phyloP scores from a whole-genome alignment of 2,113 vertebrate genomes.

The Thunnus thynnus region DNA sequence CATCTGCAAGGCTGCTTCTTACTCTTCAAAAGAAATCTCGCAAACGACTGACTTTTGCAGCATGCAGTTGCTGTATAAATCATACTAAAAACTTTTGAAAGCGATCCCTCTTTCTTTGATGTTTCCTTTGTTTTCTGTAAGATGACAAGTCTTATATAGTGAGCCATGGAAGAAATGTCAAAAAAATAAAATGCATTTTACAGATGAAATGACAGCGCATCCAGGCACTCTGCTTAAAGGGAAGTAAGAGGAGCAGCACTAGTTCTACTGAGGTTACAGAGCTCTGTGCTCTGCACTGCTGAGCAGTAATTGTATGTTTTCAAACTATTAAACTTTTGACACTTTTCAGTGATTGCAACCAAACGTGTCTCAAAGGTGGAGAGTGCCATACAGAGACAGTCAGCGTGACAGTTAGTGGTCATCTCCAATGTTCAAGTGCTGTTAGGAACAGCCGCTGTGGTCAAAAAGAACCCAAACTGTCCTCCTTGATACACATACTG shows the following conservation, averaged over 20 bases:
- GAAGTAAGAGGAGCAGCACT: not conserved
- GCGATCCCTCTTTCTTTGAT: conserved; percentile 1
- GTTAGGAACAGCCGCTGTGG: not conserved
- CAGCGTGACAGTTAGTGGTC: not conserved
- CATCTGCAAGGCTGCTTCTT: conserved; percentile 1
- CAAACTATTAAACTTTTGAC: not conserved
- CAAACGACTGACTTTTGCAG: conserved; percentile 2
- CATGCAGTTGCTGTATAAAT: not conserved
- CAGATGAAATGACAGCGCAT: conserved; percentile 8
- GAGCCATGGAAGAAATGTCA: conserved; percentile 10
- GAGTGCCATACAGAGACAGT: not conserved
- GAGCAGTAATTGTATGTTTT: not conserved
- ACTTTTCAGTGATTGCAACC: conserved; percentile 21
- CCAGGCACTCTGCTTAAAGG: not conserved
- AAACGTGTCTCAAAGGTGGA: conserved; percentile 21
- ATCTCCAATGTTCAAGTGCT: not conserved
- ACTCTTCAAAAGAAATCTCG: conserved; percentile 18
- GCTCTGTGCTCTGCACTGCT: not conserved
- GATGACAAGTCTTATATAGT: conserved; percentile 14
- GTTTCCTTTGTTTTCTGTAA: conserved; percentile 4
- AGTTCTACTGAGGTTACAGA: not conserved
- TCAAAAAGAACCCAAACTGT: not conserved
- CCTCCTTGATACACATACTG: not conserved
- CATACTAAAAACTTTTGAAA: conserved; percentile 16
- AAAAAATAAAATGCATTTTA: not conserved